Conservation (phyloP, 2,797 vertebrate species). For the Podarcis lilfordi region DNA sequence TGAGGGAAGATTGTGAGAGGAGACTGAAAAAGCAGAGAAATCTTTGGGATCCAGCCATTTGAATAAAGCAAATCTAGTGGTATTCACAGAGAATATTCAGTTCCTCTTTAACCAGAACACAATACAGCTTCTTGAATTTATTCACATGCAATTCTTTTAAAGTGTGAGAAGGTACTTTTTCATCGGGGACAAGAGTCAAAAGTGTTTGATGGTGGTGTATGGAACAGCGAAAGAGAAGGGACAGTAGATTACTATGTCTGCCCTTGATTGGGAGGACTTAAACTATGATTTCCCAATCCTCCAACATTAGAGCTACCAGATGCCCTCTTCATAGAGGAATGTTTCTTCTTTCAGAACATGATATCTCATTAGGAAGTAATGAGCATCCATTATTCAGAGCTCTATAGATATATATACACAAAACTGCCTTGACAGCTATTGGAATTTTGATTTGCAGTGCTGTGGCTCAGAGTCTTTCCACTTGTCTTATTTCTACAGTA, state of each 20-base stretch:
- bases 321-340: slow-evolving; percentile 20
- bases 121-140: neutral
- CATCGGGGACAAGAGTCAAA: neutral
- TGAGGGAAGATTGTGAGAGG: neutral
- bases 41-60: neutral
- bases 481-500: neutral
- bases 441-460: slow-evolving; percentile 20
- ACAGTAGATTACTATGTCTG: neutral
- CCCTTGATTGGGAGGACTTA: neutral
- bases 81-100: neutral
- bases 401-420: neutral
- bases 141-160: neutral
- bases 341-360: slow-evolving; percentile 33
- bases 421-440: slow-evolving; percentile 3
- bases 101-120: neutral
- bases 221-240: neutral
- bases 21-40: neutral
- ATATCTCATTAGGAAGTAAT: slow-evolving; percentile 39
- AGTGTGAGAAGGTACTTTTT: neutral
- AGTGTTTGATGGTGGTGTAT: neutral
- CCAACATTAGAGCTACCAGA: slow-evolving; percentile 26
- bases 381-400: slow-evolving; percentile 34
- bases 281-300: slow-evolving; percentile 6
- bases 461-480: neutral
- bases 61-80: neutral